Base-by-base conservation (phyloP, 92 coral and sea anemone species). In the Zoanthus gigantus region DNA sequence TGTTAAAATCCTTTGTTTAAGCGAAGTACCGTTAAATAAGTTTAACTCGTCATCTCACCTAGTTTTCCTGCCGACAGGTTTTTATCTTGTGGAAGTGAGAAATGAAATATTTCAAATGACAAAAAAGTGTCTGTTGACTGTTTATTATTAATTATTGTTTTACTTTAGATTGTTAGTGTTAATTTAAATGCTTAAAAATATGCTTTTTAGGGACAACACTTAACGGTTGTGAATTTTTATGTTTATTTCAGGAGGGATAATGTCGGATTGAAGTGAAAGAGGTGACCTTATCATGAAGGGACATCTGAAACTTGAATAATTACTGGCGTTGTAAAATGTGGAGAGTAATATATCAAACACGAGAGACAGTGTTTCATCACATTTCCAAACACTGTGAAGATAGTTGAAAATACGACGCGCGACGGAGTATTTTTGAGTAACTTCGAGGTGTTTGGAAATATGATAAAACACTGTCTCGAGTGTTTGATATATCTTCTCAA, bases 311-410 rank as follows among this genome's bases (percentile, higher is more conserved):
- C 3, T 57, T 57, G 65, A 57, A 57, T 57, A 57, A 57, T 57
- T 57, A 57, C 65, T 57, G 65, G 65, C 65, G 65, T 57, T 57
- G 65, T 57, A 12, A 57, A 57, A 57, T 57, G 65, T 57, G 65
- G 65, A n/a, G n/a, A n/a, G n/a, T 23, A 23, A 23, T 23, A 23
- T 23, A 23, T 23, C 23, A 23, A 23, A 23, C 23, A 23, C 23
- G 23, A 23, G 23, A 23, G 23, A 23, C 23, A 23, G 23, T 23
- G 23, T 23, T 23, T 23, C 23, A 23, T 23, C 23, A 23, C 23
- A 23, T 23, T 23, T 23, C 23, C 23, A 23, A 23, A 23, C 23
- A 23, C 23, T 23, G 23, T 0, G 23, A 23, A 23, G 23, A 23
- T 23, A 23, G 23, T 23, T 23, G 23, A 23, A 23, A 23, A 23